Conservation (phyloP, 2,113 vertebrate species). For the Mesocricetus auratus region DNA sequence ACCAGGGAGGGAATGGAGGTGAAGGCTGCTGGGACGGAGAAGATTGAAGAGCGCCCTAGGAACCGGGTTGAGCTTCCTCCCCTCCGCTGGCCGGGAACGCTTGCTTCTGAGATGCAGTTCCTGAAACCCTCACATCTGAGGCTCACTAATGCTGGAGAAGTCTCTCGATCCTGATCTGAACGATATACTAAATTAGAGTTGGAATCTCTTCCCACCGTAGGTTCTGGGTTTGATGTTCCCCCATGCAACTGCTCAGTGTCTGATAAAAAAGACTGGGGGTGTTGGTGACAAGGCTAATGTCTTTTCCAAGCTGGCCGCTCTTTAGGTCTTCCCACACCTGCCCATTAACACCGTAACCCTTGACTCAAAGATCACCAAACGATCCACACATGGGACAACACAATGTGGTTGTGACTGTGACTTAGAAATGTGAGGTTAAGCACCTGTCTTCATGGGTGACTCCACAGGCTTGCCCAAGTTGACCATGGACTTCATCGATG, state of each 20-base stretch:
- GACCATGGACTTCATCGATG: fast-evolving
- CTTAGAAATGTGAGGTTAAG: too few relatives aligned
- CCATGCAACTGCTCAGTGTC: not conserved
- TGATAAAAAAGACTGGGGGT: not conserved
- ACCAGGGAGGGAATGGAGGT: fast-evolving
- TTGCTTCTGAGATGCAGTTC: not conserved
- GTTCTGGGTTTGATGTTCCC: not conserved
- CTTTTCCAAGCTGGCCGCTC: not conserved
- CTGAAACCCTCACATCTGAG: not conserved
- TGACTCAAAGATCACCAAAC: not conserved
- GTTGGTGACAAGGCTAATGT: not conserved
- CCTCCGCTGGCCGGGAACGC: not conserved
- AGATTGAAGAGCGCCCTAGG: not conserved
- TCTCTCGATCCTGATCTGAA: not conserved
- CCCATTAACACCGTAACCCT: not conserved
- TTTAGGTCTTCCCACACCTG: not conserved
- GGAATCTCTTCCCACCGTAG: not conserved
- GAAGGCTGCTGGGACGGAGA: not conserved
- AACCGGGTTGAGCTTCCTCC: not conserved
- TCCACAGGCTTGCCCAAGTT: not conserved
- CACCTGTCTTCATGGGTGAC: too few relatives aligned
- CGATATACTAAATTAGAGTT: not conserved
- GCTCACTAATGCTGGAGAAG: not conserved
- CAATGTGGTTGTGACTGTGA: not conserved
- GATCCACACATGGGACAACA: too few relatives aligned